Conservation (phyloP, 2,797 vertebrate genomes). For the Pyrocephalus nanus region DNA sequence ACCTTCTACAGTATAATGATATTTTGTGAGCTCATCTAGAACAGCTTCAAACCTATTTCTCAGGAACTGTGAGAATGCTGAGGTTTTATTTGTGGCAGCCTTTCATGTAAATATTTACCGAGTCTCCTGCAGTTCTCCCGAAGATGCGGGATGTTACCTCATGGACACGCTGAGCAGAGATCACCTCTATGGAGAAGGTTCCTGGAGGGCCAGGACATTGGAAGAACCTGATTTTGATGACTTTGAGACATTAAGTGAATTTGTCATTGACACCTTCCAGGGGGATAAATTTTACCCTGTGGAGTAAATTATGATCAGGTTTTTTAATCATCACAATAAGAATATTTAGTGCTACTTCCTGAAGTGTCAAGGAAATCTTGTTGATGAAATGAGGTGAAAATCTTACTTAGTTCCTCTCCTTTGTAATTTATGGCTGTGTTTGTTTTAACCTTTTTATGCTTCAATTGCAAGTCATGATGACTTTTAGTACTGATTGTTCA, state of each 20-base stretch:
- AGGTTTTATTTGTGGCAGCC: not conserved
- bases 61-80: not conserved
- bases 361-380: not conserved
- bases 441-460: not conserved
- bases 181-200: not conserved
- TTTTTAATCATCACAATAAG: not conserved
- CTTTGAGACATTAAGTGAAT: not conserved
- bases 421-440: not conserved
- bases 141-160: not conserved
- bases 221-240: not conserved
- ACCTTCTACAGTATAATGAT: not conserved
- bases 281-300: not conserved
- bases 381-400: not conserved
- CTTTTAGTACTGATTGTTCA: not conserved
- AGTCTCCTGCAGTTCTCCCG: not conserved
- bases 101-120: not conserved
- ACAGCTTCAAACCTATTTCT: not conserved
- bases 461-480: not conserved
- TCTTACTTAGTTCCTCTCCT: not conserved
- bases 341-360: not conserved
- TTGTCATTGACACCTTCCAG: not conserved
- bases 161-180: rapidly evolving
- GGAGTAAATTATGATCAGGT: not conserved
- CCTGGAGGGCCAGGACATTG: not conserved
- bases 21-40: not conserved